phyloP scores from a whole-genome alignment of 2,888 invertebrate genomes.

The Lasioglossum lativentre region DNA sequence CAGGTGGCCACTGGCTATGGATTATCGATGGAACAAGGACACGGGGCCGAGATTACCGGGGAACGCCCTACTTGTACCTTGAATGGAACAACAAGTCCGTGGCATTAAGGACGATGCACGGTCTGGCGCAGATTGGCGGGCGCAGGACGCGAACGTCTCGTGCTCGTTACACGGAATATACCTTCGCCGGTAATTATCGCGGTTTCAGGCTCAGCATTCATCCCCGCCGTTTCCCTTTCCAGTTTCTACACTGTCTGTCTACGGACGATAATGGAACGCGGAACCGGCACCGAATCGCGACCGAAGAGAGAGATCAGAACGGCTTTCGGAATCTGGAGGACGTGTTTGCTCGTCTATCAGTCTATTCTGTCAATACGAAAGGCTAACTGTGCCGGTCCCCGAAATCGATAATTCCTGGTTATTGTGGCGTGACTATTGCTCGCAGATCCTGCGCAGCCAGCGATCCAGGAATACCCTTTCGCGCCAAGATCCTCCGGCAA shows the following conservation, averaged over 20 bases:
- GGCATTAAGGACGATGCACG: background rate
- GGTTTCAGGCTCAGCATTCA: background rate
- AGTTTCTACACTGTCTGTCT: background rate
- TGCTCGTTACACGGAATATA: background rate
- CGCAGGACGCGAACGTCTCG: background rate
- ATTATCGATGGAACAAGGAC: conserved; percentile 1
- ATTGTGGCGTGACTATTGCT: background rate
- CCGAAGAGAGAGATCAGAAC: background rate
- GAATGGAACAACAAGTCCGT: conserved; percentile 7
- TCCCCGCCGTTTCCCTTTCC: background rate
- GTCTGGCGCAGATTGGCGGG: background rate
- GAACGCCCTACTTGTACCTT: background rate
- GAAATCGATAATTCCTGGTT: background rate
- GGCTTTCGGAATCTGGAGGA: background rate
- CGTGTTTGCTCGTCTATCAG: background rate
- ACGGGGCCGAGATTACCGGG: background rate
- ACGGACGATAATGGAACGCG: background rate
- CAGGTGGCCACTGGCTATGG: background rate
- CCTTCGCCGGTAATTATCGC: conserved; percentile 1
- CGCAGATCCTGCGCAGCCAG: background rate
- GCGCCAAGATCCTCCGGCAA: background rate
- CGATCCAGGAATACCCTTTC: background rate
- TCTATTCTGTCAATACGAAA: background rate
- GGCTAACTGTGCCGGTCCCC: background rate
- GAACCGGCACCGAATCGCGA: background rate